Evolutionary conservation across 2,113 vertebrate species (phyloP).

Genomic region (Willisornis vidua): DNA sequence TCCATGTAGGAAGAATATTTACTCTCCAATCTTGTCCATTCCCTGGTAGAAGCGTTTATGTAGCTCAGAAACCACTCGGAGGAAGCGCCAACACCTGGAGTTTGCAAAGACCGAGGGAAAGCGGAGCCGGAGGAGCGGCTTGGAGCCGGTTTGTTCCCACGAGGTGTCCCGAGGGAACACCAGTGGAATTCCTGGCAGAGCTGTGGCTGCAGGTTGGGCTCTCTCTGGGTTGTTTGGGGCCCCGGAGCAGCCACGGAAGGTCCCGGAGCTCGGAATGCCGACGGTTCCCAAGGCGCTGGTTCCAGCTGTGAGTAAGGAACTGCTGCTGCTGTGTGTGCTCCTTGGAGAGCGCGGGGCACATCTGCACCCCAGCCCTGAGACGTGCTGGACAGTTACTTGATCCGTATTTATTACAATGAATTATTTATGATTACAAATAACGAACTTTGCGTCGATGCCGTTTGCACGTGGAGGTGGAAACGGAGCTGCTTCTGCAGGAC

Average conservation of each 20-base stretch:
- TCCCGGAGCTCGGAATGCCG: not conserved
- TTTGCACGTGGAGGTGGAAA: constrained; percentile 87
- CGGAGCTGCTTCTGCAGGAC: constrained; percentile 79
- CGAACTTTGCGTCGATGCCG: constrained; percentile 78
- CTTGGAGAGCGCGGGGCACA: constrained; percentile 64
- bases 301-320: constrained; percentile 51
- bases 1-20: not conserved
- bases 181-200: not conserved
- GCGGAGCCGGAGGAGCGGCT: rapidly evolving
- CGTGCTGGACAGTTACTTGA: constrained; percentile 91
- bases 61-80: not conserved
- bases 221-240: not conserved
- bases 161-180: rapidly evolving
- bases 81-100: not conserved
- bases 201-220: not conserved
- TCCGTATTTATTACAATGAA: constrained; percentile 97
- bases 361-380: constrained; percentile 76
- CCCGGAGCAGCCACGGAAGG: not conserved
- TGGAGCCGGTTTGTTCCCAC: rapidly evolving
- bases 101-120: not conserved
- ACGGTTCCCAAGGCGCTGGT: constrained; percentile 19
- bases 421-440: constrained; percentile 99
- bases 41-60: constrained; percentile 29
- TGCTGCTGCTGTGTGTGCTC: constrained; percentile 79
- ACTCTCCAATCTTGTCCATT: not conserved